Base-by-base conservation (phyloP, 2,888 invertebrate genomes). In the Beris chalybata region DNA sequence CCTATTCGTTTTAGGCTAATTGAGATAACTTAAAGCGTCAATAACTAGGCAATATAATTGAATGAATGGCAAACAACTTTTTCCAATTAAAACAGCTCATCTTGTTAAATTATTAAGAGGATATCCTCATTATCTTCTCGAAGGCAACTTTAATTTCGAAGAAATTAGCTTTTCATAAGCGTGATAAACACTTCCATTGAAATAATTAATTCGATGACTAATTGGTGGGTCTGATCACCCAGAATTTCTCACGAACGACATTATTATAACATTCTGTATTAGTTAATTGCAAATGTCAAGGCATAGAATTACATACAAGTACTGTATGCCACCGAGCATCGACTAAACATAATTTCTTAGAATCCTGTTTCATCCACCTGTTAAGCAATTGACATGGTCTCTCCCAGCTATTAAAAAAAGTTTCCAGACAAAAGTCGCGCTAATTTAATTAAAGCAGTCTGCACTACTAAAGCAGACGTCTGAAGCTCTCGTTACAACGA, bases 131-230 rank as follows among this genome's bases (percentile, higher is more conserved):
- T 38, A 38, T 38, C 38, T 38, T 1, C 9, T 9, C 38, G 3
- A 38, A 38, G 38, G 5, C 38, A 4, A 47, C 7, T 9, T 22
- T 45, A 9, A 22, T 4, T 59, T 48, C 58, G 31, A 47, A 59
- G 58, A 59, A 59, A 59, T 47, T 7, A 48, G 30, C 58, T n/a
- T 43, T 22, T 59, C 30, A 31, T 13, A 48, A 59, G 22, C 58
- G 13, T 44, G 47, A 59, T 59, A 59, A 59, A 44, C 48, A 30
- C 31, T 48, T 59, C 48, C 15, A 59, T 59, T 59, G 57, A 59
- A 48, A 47, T 59, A 47, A 59, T 48, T 48, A 47, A 31, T 13
- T 48, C 6, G 13, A 47, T 59, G 48, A 59, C 48, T 59, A 48
- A 44, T 47, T 48, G 58, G 47, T 47, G 47, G 9, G 11, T 57